phyloP scores from a whole-genome alignment of 2,113 vertebrate genomes.

The Onychostruthus taczanowskii region DNA sequence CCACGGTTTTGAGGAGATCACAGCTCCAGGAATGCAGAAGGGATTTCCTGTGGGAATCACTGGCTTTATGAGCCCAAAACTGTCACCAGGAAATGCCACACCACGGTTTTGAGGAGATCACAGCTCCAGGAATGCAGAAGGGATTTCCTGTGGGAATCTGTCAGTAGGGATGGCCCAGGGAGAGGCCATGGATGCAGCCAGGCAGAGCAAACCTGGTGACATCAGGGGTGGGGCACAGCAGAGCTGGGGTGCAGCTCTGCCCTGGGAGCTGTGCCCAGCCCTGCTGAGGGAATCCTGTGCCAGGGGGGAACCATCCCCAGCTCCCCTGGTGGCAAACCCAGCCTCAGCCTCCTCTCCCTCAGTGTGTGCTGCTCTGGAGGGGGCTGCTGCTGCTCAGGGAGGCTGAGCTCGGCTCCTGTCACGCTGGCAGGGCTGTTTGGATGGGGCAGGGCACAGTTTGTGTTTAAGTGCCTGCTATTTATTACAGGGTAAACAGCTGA shows the following conservation, averaged over 20 bases:
- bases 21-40: background rate
- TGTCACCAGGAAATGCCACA: background rate
- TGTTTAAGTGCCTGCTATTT: conserved; percentile 1
- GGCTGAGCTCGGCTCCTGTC: background rate
- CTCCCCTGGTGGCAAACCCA: background rate
- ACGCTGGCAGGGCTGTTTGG: background rate
- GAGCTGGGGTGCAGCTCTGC: background rate
- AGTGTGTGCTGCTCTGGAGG: background rate
- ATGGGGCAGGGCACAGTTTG: background rate
- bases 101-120: background rate
- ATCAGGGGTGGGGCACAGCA: accelerated
- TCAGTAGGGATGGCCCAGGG: background rate
- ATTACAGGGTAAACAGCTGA: conserved; percentile 49
- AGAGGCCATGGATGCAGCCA: background rate
- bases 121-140: background rate
- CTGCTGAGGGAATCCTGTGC: background rate
- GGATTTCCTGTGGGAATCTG: background rate
- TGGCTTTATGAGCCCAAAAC: background rate
- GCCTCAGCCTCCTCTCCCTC: background rate
- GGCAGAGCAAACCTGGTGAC: background rate
- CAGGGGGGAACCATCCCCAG: background rate
- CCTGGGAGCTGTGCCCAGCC: background rate
- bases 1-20: background rate
- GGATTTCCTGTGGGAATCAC: background rate
- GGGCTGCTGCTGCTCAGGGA: background rate